Evolutionary conservation across 2,888 invertebrate species (phyloP).

Genomic region (Patella pellucida): DNA sequence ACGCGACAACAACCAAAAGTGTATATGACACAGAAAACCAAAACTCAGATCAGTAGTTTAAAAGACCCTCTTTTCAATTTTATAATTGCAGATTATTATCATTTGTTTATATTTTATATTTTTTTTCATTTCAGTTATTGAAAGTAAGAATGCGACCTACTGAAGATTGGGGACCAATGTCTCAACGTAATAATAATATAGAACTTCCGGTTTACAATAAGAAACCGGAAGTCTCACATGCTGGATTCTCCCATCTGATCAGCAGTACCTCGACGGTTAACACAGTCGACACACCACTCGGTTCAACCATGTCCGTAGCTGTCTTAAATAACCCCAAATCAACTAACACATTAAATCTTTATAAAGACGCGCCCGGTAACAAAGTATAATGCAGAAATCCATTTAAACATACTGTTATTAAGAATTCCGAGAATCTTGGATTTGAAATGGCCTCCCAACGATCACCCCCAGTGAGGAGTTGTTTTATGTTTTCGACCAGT

Average conservation of each 20-base stretch:
- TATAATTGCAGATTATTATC: too few species aligned
- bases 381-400: too few species aligned
- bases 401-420: too few species aligned
- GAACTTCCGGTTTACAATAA: not conserved
- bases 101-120: not conserved
- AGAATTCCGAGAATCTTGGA: too few species aligned
- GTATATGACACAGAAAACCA: not conserved
- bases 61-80: too few species aligned
- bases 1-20: too few species aligned
- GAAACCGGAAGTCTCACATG: not conserved
- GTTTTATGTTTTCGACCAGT: too few species aligned
- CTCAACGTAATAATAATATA: not conserved
- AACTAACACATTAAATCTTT: too few species aligned
- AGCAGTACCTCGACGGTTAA: not conserved
- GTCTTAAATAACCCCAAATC: not conserved
- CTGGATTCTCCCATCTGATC: not conserved
- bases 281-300: not conserved
- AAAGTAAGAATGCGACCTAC: constrained; percentile 51
- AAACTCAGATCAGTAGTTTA: too few species aligned
- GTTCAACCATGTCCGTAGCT: not conserved
- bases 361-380: too few species aligned
- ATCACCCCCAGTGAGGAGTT: too few species aligned
- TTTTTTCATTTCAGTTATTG: constrained; percentile 47
- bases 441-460: too few species aligned
- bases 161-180: constrained; percentile 58